These are phyloP conservation scores for Anorthoa munda DNA, from an alignment of 2,888 invertebrate species.

Conservation along the genomic window DNA sequence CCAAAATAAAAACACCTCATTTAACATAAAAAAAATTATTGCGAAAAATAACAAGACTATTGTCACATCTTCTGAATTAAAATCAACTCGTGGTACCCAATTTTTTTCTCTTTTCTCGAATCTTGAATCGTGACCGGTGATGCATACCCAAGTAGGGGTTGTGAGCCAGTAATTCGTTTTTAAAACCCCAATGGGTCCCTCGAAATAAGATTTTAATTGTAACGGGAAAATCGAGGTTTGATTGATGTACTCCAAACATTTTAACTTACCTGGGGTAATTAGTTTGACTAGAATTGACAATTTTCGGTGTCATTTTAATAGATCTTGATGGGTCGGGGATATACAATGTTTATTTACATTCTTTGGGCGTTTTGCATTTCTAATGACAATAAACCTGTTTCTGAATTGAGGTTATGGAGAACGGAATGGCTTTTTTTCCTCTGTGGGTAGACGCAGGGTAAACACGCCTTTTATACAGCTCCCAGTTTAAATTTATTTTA, in stretches of 20 bases:
- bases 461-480: too few species aligned
- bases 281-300: conserved; percentile 23
- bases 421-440: too few species aligned
- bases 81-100: conserved; percentile 65
- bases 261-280: conserved; percentile 23
- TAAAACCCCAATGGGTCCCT: conserved; percentile 64
- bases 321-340: not conserved
- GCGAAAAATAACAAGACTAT: conserved; percentile 38
- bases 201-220: conserved; percentile 80
- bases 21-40: conserved; percentile 26
- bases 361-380: too few species aligned
- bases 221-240: conserved; percentile 75
- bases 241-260: conserved; percentile 68
- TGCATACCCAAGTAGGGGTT: conserved; percentile 82
- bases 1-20: not conserved
- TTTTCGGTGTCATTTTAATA: conserved; percentile 23
- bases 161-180: conserved; percentile 76
- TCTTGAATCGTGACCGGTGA: conserved; percentile 70
- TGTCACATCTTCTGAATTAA: conserved; percentile 42
- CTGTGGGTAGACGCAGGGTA: too few species aligned
- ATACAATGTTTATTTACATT: not conserved
- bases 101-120: conserved; percentile 65
- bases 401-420: too few species aligned
- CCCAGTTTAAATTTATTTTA: too few species aligned
- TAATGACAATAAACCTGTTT: too few species aligned